Percentiles rank a stretch among this genome's conserved stretches.
These are phyloP conservation scores for Porites lobata DNA, from an alignment of 92 coral and sea anemone species.

Conservation along the genomic window DNA sequence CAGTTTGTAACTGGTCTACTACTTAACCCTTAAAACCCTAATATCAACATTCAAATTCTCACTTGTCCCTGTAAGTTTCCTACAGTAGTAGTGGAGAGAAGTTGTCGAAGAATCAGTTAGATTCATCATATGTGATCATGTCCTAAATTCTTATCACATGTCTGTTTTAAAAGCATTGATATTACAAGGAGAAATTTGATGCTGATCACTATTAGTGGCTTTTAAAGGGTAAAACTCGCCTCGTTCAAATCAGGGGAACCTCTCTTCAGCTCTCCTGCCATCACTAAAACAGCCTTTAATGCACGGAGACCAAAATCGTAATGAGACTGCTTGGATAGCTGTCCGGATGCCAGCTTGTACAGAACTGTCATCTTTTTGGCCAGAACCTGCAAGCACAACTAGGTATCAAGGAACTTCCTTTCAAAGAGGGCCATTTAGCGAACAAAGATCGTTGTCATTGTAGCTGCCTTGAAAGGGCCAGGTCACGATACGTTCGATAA, in stretches of 20 bases:
- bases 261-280: constrained; percentile 99
- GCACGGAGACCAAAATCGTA: constrained; percentile 99
- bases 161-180: neutral
- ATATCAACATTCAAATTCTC: too few relatives aligned
- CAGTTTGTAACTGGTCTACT: neutral
- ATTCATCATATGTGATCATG: too few relatives aligned
- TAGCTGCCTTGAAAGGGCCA: too few relatives aligned
- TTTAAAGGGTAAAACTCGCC: constrained; percentile 47
- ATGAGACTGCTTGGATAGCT: constrained; percentile 97
- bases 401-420: neutral
- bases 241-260: constrained; percentile 98
- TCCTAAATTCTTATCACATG: too few relatives aligned
- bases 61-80: too few relatives aligned
- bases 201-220: too few relatives aligned
- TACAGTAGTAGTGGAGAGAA: too few relatives aligned
- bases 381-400: constrained; percentile 36
- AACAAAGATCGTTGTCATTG: neutral
- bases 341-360: constrained; percentile 98
- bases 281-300: constrained; percentile 95
- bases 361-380: constrained; percentile 94
- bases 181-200: too few relatives aligned
- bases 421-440: neutral
- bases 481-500: too few relatives aligned
- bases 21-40: too few relatives aligned
- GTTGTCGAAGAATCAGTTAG: too few relatives aligned